phyloP scores from a whole-genome alignment of 2,888 invertebrate species.

The Drosophila mimica region DNA sequence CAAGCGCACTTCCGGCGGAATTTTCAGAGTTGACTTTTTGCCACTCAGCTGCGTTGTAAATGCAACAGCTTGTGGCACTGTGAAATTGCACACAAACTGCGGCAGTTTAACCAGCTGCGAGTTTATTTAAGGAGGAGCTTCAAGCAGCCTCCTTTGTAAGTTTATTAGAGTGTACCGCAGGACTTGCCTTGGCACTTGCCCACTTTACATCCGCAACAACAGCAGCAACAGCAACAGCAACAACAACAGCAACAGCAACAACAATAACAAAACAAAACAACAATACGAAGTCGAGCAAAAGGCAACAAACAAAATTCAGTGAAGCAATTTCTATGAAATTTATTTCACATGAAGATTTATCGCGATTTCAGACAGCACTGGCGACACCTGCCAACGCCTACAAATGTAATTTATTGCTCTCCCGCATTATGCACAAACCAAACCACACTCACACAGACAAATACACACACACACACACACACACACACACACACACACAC shows the following conservation, averaged over 20 bases:
- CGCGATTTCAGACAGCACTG: conserved; percentile 85
- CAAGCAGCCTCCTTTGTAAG: conserved; percentile 47
- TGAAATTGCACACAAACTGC: conserved; percentile 38
- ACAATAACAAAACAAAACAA: conserved; percentile 32
- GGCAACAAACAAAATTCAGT: conserved; percentile 82
- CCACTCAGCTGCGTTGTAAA: conserved; percentile 61
- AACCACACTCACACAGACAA: conserved; percentile 36
- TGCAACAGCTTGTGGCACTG: conserved; percentile 70
- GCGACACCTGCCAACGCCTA: conserved; percentile 86
- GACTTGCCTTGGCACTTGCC: conserved; percentile 59
- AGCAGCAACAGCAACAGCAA: conserved; percentile 27
- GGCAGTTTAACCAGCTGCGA: conserved; percentile 36
- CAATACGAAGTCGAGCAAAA: conserved; percentile 68
- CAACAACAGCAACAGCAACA: conserved; percentile 37
- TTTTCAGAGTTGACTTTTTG: conserved; percentile 71
- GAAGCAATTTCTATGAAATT: conserved; percentile 85
- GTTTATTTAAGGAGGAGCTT: conserved; percentile 8
- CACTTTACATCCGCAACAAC: conserved; percentile 70
- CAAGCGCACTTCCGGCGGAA: conserved; percentile 76
- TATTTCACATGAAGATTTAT: conserved; percentile 86
- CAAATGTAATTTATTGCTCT: conserved; percentile 85
- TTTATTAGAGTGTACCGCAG: conserved; percentile 76
- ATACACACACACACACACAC: conserved; percentile 26
- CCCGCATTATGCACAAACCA: conserved; percentile 80
- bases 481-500: conserved; percentile 31